Conservation (phyloP, 2,113 vertebrate genomes). For the Malurus cyaneus region DNA sequence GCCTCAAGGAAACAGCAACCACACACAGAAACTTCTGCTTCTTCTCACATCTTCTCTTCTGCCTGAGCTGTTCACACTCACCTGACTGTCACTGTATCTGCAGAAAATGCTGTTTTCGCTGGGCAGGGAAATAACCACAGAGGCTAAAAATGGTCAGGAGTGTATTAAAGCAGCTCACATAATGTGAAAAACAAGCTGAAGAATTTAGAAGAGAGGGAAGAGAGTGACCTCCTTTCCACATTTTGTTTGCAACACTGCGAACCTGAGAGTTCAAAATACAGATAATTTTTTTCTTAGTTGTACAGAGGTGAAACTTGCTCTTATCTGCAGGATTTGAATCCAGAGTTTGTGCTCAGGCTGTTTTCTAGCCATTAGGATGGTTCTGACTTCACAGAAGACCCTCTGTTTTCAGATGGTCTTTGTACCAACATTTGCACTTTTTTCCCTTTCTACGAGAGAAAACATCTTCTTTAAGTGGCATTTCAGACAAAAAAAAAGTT, state of each 20-base stretch:
- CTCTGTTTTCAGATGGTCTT: neutral
- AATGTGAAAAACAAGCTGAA: neutral
- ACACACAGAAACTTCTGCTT: neutral
- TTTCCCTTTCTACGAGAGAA: neutral
- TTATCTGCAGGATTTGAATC: neutral
- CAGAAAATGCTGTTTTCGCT: neutral
- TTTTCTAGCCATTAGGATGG: neutral
- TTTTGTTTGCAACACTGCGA: neutral
- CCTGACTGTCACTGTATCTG: too few relatives aligned
- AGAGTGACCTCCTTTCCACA: neutral
- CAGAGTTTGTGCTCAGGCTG: neutral
- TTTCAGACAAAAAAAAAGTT: neutral
- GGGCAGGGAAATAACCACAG: neutral
- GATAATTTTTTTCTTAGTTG: neutral
- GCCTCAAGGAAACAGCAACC: neutral
- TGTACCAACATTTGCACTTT: neutral
- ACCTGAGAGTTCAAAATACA: neutral
- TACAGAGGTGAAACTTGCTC: neutral
- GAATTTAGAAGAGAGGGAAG: neutral
- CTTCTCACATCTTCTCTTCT: neutral
- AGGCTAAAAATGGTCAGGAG: neutral
- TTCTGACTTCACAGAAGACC: neutral
- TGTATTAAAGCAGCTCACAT: neutral
- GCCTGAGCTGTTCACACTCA: neutral
- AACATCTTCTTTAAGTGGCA: neutral